These are phyloP conservation scores for Myopa testacea DNA, from an alignment of 2,888 invertebrate species.

Conservation along the genomic window DNA sequence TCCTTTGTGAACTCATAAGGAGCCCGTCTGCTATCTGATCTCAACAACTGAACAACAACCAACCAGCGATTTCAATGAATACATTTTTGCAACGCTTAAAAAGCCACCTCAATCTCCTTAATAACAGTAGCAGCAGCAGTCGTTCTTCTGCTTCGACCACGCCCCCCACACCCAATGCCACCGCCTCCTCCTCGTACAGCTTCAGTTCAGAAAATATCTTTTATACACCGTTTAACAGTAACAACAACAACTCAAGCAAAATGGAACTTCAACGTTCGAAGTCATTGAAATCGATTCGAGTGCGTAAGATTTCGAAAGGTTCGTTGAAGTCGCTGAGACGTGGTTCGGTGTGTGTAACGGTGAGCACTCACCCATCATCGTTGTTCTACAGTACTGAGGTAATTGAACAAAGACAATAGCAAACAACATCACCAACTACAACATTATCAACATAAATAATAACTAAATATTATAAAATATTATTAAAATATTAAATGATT, in stretches of 20 bases:
- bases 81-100: conserved; percentile 49
- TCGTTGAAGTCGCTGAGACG: conserved; percentile 57
- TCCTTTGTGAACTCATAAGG: no score
- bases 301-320: conserved; percentile 57
- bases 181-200: neutral
- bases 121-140: conserved; percentile 33
- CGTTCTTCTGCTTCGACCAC: conserved; percentile 18
- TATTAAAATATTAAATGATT: no score
- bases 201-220: neutral
- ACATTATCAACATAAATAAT: neutral
- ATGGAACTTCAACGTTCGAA: conserved; percentile 59
- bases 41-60: no score
- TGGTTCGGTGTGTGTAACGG: conserved; percentile 56
- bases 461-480: no score
- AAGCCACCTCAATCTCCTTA: conserved; percentile 47
- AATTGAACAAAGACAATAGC: conserved; percentile 41
- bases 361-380: conserved; percentile 57
- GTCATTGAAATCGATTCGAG: conserved; percentile 58
- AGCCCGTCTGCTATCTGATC: no score
- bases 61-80: conserved; percentile 43
- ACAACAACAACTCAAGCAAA: conserved; percentile 39
- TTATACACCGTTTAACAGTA: neutral
- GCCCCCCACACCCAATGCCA: neutral
- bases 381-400: conserved; percentile 56
- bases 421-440: neutral